Percentiles rank a stretch among this genome's conserved stretches.
These are phyloP conservation scores for Cryptosula pallasiana DNA, from an alignment of 2,888 invertebrate genomes.

Conservation along the genomic window DNA sequence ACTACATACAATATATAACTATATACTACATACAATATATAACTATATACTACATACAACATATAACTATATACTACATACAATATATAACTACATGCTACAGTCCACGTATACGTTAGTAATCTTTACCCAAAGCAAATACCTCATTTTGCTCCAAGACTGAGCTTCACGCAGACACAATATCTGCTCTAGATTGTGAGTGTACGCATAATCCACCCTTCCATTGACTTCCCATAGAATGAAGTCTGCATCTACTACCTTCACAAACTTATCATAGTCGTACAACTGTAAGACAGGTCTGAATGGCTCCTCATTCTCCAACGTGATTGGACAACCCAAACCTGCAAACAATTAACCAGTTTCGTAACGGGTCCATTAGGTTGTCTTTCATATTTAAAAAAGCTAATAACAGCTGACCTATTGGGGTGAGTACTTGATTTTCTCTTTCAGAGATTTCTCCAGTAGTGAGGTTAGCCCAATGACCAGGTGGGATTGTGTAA, in stretches of 20 bases:
- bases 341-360: constrained; percentile 11
- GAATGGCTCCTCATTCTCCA: background rate
- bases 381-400: no score
- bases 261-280: constrained; percentile 18
- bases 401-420: no score
- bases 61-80: no score
- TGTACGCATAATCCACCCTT: background rate
- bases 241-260: background rate
- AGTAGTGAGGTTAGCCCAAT: background rate
- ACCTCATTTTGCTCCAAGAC: constrained; percentile 6
- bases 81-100: no score
- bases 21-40: no score
- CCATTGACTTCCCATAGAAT: constrained; percentile 11
- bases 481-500: background rate
- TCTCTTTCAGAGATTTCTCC: background rate
- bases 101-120: no score
- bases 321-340: background rate
- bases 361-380: no score
- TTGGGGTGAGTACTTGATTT: no score
- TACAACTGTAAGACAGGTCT: background rate
- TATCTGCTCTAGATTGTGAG: background rate
- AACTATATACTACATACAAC: no score
- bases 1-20: no score
- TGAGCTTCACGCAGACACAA: background rate
- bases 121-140: no score